Evolutionary conservation across 2,888 invertebrate species (phyloP), one percentile per base, ranked within the genome.

Genomic region (Nudaria mundana): DNA sequence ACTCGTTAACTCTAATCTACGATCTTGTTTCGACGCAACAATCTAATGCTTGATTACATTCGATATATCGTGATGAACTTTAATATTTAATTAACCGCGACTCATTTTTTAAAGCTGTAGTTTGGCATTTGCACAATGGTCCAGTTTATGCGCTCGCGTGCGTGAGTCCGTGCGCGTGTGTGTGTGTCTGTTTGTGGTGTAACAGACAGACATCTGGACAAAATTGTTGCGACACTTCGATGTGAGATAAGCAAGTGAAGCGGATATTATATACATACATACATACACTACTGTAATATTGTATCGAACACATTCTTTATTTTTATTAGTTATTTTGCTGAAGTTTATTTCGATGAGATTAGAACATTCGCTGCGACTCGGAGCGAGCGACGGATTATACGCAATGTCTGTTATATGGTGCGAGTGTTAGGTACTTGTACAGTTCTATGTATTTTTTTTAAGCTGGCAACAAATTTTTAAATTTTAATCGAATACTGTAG

Each of bases 171-270:
- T 14, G 18, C 25, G 12, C 12, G 12, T 34, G 22, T 24, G 11
- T 18, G 30, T 13, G 25, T 31, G 35, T 36, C 20, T 28, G 32
- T 22, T 12, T 28, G 25, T 31, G 22, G 22, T 31, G 30, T 36
- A 31, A 41, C 36, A n/a, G 40, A 41, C 28, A 38, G n/a, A n/a
- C 37, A 43, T 53, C 38, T n/a, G n/a, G 37, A 47, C 34, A 39
- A 29, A 39, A n/a, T 28, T 30, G 44, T 50, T 37, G 30, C 33
- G 40, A 50, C 43, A 40, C 31, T 20, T 35, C 23, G 42, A 30
- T 39, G 35, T n/a, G 3, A 41, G 43, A 46, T 37, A 43, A 34
- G 38, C 43, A 35, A 40, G 34, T 20, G 42, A 22, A 37, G 30
- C 20, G 26, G 37, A 40, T 32, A 35, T 30, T 18, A n/a, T n/a